Evolutionary conservation across 2,888 invertebrate species (phyloP).

Genomic region (Dynastes tityus): DNA sequence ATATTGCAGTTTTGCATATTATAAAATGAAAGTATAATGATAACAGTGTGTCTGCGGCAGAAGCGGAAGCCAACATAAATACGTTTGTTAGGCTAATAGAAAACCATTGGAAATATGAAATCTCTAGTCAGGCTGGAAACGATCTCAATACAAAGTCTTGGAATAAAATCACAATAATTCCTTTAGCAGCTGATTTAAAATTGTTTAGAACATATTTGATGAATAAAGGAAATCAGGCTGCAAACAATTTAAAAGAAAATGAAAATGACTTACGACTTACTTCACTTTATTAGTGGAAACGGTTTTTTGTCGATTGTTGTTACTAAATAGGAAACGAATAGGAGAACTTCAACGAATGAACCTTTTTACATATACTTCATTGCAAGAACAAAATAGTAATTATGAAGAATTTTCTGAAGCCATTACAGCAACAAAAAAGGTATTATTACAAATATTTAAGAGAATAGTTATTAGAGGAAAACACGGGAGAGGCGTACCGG

Average conservation of each 20-base stretch:
- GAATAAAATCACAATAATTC: slow-evolving; percentile 55
- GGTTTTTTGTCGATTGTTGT: slow-evolving; percentile 56
- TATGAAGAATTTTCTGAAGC: slow-evolving; percentile 35
- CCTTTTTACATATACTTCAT: not conserved
- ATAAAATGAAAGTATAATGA: slow-evolving; percentile 54
- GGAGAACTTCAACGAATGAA: slow-evolving; percentile 54
- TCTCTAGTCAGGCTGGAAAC: slow-evolving; percentile 53
- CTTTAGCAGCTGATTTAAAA: slow-evolving; percentile 57
- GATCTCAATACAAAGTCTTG: slow-evolving; percentile 52
- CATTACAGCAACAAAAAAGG: slow-evolving; percentile 28
- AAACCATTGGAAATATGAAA: slow-evolving; percentile 54
- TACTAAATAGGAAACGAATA: slow-evolving; percentile 58
- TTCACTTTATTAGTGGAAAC: slow-evolving; percentile 55
- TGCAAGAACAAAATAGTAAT: slow-evolving; percentile 38
- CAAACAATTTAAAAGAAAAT: slow-evolving; percentile 43
- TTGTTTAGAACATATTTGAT: slow-evolving; percentile 53
- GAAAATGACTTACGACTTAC: slow-evolving; percentile 37
- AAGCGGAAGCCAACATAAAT: not conserved
- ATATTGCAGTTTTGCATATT: slow-evolving; percentile 56
- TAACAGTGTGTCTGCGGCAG: not conserved
- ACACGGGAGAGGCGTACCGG: slow-evolving; percentile 35
- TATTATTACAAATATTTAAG: slow-evolving; percentile 37
- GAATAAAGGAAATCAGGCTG: slow-evolving; percentile 33
- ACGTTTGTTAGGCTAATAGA: slow-evolving; percentile 55
- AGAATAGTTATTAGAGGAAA: slow-evolving; percentile 40